Conservation (phyloP, 2,113 vertebrate species). For the Sphyrna mokarran region DNA sequence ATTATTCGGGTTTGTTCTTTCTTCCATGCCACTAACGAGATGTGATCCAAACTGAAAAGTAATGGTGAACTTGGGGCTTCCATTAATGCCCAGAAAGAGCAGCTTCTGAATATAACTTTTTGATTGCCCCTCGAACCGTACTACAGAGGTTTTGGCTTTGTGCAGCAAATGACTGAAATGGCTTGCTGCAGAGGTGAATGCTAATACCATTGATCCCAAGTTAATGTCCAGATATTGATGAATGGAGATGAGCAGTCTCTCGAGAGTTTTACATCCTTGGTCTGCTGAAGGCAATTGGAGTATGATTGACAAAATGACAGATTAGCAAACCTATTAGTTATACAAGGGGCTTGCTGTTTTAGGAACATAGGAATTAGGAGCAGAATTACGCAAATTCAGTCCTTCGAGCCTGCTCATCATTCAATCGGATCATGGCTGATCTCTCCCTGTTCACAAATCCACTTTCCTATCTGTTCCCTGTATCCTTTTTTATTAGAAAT, state of each 20-base stretch:
- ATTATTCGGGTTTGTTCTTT: background rate
- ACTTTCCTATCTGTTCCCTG: too few relatives aligned
- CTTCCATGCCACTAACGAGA: background rate
- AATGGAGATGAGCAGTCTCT: background rate
- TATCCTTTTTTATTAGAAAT: too few relatives aligned
- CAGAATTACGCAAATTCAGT: too few relatives aligned
- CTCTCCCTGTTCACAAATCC: too few relatives aligned
- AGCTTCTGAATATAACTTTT: background rate
- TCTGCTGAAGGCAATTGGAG: background rate
- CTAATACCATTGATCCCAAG: background rate
- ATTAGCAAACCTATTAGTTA: too few relatives aligned
- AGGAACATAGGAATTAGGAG: too few relatives aligned
- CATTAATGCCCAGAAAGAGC: background rate
- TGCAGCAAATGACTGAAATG: background rate
- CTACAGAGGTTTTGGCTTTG: background rate
- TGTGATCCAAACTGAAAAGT: background rate
- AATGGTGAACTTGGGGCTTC: background rate
- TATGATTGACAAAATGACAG: background rate
- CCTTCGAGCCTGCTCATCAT: too few relatives aligned
- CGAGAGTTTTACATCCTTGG: background rate
- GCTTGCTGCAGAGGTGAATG: background rate
- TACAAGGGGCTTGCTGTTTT: too few relatives aligned
- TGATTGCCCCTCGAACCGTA: background rate
- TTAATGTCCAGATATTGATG: background rate
- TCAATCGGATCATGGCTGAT: too few relatives aligned